Conservation (phyloP, 2,888 invertebrate species). For the Ametastegia equiseti region DNA sequence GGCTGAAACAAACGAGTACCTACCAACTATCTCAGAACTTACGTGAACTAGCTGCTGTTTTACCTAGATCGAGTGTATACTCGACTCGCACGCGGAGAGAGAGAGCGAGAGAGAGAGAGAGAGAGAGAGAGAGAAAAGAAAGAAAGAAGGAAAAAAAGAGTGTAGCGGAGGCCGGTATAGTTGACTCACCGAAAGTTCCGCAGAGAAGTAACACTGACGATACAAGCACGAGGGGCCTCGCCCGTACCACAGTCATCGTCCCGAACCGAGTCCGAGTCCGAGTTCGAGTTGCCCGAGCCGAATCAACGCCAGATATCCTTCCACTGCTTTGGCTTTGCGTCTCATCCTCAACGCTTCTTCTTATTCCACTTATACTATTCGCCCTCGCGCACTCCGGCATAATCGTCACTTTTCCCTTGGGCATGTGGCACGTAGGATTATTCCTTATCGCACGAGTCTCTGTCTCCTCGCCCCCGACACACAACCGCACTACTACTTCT, state of each 20-base stretch:
- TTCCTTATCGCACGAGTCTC: neutral
- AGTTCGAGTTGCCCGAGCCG: constrained; percentile 60
- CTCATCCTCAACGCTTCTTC: neutral
- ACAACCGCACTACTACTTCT: neutral
- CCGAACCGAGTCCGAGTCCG: no score
- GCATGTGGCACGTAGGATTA: no score
- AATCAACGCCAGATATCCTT: constrained; percentile 36
- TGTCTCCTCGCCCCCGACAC: neutral
- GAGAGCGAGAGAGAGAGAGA: no score
- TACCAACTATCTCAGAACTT: no score
- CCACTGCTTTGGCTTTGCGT: neutral
- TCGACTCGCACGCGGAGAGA: no score
- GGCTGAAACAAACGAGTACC: no score
- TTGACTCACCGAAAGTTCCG: constrained; percentile 68
- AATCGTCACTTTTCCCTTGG: constrained; percentile 20
- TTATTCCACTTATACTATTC: neutral
- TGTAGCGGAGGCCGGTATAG: constrained; percentile 53
- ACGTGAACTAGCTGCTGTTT: no score
- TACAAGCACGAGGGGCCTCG: constrained; percentile 49
- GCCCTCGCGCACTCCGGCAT: constrained; percentile 41
- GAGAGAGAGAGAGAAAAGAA: neutral
- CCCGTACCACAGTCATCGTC: constrained; percentile 50
- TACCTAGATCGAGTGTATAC: no score
- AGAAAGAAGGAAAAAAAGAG: no score
- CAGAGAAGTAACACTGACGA: constrained; percentile 61